Evolutionary conservation across 2,113 vertebrate genomes (phyloP), one percentile per base, ranked within the genome.

Genomic region (Puffinus mauretanicus): DNA sequence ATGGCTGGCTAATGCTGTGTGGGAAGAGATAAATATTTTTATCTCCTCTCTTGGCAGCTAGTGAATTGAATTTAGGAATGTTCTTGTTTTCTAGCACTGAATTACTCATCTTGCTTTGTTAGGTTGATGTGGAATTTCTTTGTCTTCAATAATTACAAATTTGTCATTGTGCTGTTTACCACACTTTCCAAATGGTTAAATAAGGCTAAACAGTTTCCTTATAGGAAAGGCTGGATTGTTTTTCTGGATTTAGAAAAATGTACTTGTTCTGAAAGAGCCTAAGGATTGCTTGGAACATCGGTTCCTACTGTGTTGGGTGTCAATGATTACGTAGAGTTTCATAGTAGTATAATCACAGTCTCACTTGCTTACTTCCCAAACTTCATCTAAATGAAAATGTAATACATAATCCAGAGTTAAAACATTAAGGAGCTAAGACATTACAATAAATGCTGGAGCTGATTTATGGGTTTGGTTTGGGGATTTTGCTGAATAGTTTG

Each of bases 81-180:
- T 79, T 93, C 26, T 46, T 94, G 29, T 87, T 96, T 91, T 87
- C 70, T 66, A 90, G 54, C 32, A 13, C 32, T 62, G 73, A 89
- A 66, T 97, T 96, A 90, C 51, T 96, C 86, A 88, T 82, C 71
- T 91, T 77, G 70, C 75, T 97, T 88, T 95, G 73, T 85, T 91
- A 86, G 47, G 13, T 60, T 84, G 65, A 30, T 78, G 57, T 86
- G 61, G 69, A 88, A 83, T 94, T 91, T 78, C 60, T 91, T 86
- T 10, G 3, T 85, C 81, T 95, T 86, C 76, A 86, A 1, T 79
- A 85, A 69, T 46, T 71, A 67, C 12, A 49, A 21, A 76, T 75
- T 89, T 66, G 24, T 81, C 61, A 61, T 61, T 62, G 17, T 61
- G n/a, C 65, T 93, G 27, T 79, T 91, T 82, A 78, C 61, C 42